Conservation (phyloP, 2,113 vertebrate species). For the Orthonyx spaldingii region DNA sequence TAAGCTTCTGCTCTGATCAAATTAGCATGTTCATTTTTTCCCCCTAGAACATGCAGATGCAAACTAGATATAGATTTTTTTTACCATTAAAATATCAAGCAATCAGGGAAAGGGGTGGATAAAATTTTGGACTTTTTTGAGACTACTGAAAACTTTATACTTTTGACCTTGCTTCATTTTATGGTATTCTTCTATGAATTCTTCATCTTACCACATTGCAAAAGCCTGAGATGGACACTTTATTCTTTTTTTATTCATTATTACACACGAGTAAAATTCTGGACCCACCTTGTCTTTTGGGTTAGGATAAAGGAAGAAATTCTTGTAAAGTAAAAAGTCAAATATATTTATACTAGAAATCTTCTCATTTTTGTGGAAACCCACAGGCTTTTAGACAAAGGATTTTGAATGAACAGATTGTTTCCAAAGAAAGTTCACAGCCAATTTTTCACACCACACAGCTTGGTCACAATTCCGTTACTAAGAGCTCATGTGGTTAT, state of each 20-base stretch:
- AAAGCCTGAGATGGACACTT: background rate
- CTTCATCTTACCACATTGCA: background rate
- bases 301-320: background rate
- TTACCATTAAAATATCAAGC: background rate
- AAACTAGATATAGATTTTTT: background rate
- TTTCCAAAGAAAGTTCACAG: background rate
- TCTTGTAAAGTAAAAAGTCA: background rate
- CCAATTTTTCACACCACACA: background rate
- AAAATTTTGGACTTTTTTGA: background rate
- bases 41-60: background rate
- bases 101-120: background rate
- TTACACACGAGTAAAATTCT: background rate
- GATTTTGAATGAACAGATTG: constrained; percentile 3
- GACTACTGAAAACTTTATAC: background rate
- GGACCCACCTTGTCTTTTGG: background rate
- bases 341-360: background rate
- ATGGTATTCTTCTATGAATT: background rate
- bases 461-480: background rate
- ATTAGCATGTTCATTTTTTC: background rate
- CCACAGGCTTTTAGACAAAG: constrained; percentile 11
- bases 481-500: constrained; percentile 1
- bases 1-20: background rate
- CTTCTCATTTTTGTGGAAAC: background rate
- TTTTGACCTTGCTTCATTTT: background rate
- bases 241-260: constrained; percentile 18